Percentiles rank a stretch among this genome's conserved stretches.
Conservation (phyloP, 2,797 vertebrate species). For the Sternotherus odoratus region DNA sequence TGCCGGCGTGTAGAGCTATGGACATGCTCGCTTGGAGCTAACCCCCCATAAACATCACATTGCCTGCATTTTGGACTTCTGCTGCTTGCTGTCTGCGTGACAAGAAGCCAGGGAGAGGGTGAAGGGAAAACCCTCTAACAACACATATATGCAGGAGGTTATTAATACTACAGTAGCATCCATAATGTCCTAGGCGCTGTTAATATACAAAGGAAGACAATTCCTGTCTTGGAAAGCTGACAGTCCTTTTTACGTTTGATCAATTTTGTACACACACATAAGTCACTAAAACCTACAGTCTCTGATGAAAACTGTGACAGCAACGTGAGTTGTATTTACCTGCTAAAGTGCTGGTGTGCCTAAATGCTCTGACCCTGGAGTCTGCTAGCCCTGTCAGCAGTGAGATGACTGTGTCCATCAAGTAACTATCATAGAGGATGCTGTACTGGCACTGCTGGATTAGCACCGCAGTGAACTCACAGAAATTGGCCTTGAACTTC, state of each 20-base stretch:
- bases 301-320: neutral
- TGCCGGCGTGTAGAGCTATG: no score
- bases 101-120: no score
- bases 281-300: neutral
- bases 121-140: no score
- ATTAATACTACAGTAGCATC: neutral
- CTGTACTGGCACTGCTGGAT: constrained; percentile 89
- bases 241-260: neutral
- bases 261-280: neutral
- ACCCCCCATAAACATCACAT: no score
- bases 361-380: constrained; percentile 90
- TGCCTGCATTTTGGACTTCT: no score
- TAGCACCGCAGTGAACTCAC: constrained; percentile 91
- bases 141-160: rapidly evolving
- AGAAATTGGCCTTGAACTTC: constrained; percentile 91
- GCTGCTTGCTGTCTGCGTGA: no score
- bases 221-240: neutral
- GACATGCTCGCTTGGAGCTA: no score
- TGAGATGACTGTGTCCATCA: constrained; percentile 90
- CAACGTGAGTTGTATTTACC: constrained; percentile 76
- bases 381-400: constrained; percentile 90
- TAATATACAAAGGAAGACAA: neutral
- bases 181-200: neutral
- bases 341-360: constrained; percentile 94
- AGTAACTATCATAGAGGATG: constrained; percentile 89